These are phyloP conservation scores for Colinus virginianus DNA, from an alignment of 2,113 vertebrate species.

Conservation along the genomic window DNA sequence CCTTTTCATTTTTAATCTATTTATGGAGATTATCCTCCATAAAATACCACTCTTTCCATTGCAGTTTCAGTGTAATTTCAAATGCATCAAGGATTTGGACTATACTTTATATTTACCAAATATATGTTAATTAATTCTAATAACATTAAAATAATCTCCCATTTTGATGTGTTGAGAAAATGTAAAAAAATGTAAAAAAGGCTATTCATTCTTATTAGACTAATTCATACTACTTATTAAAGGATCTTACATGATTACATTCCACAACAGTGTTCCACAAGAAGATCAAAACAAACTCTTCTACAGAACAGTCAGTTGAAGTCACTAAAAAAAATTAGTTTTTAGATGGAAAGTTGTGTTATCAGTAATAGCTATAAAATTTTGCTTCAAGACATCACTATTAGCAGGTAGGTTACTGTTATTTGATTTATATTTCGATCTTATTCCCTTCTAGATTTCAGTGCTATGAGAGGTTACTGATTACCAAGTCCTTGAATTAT, in stretches of 20 bases:
- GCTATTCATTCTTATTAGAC: background rate
- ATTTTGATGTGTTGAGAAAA: slow-evolving; percentile 29
- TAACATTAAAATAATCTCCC: slow-evolving; percentile 36
- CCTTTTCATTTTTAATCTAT: background rate
- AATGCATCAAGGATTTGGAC: slow-evolving; percentile 35
- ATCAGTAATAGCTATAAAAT: background rate
- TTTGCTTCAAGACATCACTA: background rate
- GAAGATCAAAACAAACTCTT: background rate
- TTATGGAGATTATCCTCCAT: background rate
- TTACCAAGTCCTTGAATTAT: background rate
- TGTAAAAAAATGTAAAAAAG: slow-evolving; percentile 18
- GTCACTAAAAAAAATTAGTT: background rate
- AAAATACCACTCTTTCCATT: slow-evolving; percentile 1
- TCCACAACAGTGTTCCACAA: background rate
- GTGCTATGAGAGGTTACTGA: background rate
- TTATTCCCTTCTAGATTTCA: background rate
- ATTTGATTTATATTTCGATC: background rate
- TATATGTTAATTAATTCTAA: slow-evolving; percentile 75
- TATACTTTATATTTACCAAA: slow-evolving; percentile 38
- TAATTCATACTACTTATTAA: slow-evolving; percentile 16
- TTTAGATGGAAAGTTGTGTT: background rate
- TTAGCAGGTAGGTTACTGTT: background rate
- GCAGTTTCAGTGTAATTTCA: background rate
- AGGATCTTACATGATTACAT: background rate
- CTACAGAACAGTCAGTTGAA: background rate